Base-by-base conservation (phyloP, 53 echinoderm and acorn worm species). In the Astropecten irregularis region DNA sequence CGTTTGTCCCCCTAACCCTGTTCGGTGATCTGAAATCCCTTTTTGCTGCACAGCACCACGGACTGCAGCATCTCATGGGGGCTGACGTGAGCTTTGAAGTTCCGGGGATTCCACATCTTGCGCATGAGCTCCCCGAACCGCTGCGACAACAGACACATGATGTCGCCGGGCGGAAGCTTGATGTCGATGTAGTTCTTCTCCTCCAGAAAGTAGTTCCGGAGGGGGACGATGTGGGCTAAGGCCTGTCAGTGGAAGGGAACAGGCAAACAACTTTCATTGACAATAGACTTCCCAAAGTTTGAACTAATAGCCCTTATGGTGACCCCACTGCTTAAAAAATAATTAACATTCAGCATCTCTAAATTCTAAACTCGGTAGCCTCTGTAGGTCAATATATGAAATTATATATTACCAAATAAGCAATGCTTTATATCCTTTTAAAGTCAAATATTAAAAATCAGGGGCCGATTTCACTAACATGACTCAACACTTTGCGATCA, bases 91-190 rank as follows among this genome's bases (percentile, higher is more conserved):
- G 97, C 97, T 63, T 96, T 96, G 69, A 96, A 96, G 86, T 96
- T 96, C 18, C 93, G 69, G 1, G 93, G 97, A 31, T 96, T 96
- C 97, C 97, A 96, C 97, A 96, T 96, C 87, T 96, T 96, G 19
- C 97, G 83, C 88, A 93, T 92, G 50, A 96, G 79, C 74, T 94
- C 97, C 8, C 97, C 97, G 86, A 96, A 96, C 49, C 95, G 90
- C 86, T 97, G 97, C 18, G 97, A 89, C 67, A 97, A 66, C 21
- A 97, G 81, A 50, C 73, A 88, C 87, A 97, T 89, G 81, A 97
- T 97, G 73, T 94, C 92, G 34, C 97, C 97, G 4, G 97, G 97
- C 30, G 94, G 89, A 0, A 92, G 89, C 81, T 97, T 94, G 71
- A 97, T 97, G 63, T 69, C 32, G 66, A 73, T 58, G 68, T 97